These are phyloP conservation scores for Chloroclysta siterata DNA, from an alignment of 2,888 invertebrate genomes.

Conservation along the genomic window DNA sequence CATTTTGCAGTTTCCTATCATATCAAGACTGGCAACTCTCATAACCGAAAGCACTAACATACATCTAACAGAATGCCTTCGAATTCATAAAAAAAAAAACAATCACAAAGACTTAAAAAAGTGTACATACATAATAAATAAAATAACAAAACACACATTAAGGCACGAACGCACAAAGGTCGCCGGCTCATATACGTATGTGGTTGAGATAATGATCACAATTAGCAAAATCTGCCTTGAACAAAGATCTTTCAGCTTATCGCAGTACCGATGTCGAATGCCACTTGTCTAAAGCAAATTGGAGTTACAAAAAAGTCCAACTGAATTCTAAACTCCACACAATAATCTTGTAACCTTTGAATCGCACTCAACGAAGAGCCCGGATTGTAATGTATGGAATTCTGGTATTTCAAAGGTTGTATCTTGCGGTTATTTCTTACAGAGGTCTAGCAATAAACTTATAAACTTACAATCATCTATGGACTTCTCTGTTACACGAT, in stretches of 20 bases:
- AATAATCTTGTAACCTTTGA: too few species aligned
- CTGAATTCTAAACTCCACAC: too few species aligned
- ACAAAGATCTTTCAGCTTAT: background rate
- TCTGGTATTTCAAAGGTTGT: background rate
- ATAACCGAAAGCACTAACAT: conserved; percentile 28
- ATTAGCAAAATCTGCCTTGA: conserved; percentile 3
- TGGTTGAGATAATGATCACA: conserved; percentile 18
- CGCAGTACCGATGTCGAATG: background rate
- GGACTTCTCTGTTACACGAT: conserved; percentile 39
- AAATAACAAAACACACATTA: conserved; percentile 45
- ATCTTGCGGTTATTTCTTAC: conserved; percentile 18
- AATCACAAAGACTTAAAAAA: conserved; percentile 56
- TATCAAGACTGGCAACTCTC: conserved; percentile 32
- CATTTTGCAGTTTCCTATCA: background rate
- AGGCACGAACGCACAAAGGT: conserved; percentile 36
- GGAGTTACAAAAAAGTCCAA: too few species aligned
- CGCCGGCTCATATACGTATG: conserved; percentile 38
- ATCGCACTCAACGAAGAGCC: too few species aligned
- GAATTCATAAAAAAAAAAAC: conserved; percentile 46
- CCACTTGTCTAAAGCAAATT: background rate
- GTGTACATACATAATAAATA: conserved; percentile 54
- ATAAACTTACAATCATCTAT: conserved; percentile 36
- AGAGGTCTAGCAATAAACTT: conserved; percentile 31
- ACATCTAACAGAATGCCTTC: conserved; percentile 30
- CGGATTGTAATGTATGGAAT: too few species aligned